phyloP scores from a whole-genome alignment of 2,888 invertebrate genomes.

The Agriotes lineatus region DNA sequence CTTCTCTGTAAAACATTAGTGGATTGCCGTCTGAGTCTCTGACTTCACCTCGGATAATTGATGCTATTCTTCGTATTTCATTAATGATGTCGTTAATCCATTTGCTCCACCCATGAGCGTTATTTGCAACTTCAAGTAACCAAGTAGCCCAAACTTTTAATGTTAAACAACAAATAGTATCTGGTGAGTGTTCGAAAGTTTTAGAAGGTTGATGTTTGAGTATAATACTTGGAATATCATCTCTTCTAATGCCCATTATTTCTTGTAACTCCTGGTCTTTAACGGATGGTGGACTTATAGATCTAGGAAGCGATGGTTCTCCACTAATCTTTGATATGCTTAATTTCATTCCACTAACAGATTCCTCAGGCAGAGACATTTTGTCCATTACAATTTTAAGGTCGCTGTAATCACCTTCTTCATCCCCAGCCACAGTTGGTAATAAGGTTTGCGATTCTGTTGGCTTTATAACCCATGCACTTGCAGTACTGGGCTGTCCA shows the following conservation, averaged over 20 bases:
- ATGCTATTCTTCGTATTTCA: conserved; percentile 57
- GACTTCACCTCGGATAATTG: conserved; percentile 51
- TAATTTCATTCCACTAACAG: not conserved
- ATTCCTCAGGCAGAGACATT: not conserved
- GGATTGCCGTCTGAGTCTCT: conserved; percentile 48
- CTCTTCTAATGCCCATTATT: not conserved
- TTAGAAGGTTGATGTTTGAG: conserved; percentile 55
- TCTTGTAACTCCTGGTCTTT: too few species aligned
- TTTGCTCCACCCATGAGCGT: conserved; percentile 61
- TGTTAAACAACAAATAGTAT: conserved; percentile 60
- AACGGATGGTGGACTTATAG: not conserved
- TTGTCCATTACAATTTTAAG: not conserved
- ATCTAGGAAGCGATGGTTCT: not conserved
- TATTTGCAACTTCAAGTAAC: conserved; percentile 61
- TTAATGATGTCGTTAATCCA: conserved; percentile 59
- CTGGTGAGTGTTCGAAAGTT: conserved; percentile 57
- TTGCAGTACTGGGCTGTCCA: not conserved
- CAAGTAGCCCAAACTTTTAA: conserved; percentile 62
- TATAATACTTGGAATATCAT: too few species aligned
- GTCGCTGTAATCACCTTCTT: not conserved
- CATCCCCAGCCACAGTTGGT: not conserved
- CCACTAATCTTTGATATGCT: not conserved
- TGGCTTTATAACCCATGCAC: not conserved
- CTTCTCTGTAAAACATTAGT: conserved; percentile 46
- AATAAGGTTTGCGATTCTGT: not conserved